A percentile compares a stretch with the other conserved stretches of the same genome.
phyloP scores from a whole-genome alignment of 2,888 invertebrate genomes.

The Agonopterix alstromeriana region DNA sequence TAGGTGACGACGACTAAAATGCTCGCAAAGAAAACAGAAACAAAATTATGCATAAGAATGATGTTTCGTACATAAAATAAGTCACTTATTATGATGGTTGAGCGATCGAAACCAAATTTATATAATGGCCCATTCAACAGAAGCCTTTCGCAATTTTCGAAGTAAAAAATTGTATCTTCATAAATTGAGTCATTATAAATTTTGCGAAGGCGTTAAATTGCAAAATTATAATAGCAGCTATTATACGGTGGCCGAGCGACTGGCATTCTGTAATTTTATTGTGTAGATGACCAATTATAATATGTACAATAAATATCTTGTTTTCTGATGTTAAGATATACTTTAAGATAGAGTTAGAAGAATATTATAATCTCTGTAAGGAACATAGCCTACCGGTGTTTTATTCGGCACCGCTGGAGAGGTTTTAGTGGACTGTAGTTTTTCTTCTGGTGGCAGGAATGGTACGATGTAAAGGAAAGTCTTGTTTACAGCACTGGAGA shows the following conservation, averaged over 20 bases:
- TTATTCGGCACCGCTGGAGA: too few relatives aligned
- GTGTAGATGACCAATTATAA: background rate
- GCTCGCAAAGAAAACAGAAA: conserved; percentile 3
- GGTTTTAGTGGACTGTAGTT: too few relatives aligned
- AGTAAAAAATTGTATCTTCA: conserved; percentile 30
- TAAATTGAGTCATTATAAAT: conserved; percentile 65
- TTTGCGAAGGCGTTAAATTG: conserved; percentile 61
- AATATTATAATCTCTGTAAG: too few relatives aligned
- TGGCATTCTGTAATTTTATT: conserved; percentile 17
- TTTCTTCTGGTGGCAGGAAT: too few relatives aligned
- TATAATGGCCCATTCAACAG: conserved; percentile 42
- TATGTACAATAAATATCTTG: too few relatives aligned
- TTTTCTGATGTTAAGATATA: too few relatives aligned
- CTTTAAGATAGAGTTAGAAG: too few relatives aligned
- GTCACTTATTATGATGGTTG: conserved; percentile 5
- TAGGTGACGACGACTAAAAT: too few relatives aligned
- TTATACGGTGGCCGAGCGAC: conserved; percentile 44
- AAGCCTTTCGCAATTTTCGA: conserved; percentile 33
- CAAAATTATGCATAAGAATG: conserved; percentile 3
- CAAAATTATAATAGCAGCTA: conserved; percentile 48
- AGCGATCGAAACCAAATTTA: conserved; percentile 34
- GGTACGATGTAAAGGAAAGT: too few relatives aligned
- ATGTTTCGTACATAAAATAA: conserved; percentile 9
- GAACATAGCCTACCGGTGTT: too few relatives aligned
- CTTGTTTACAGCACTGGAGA: too few relatives aligned